phyloP scores from a whole-genome alignment of 2,797 vertebrate genomes.

The Hyperoplus lanceolatus region DNA sequence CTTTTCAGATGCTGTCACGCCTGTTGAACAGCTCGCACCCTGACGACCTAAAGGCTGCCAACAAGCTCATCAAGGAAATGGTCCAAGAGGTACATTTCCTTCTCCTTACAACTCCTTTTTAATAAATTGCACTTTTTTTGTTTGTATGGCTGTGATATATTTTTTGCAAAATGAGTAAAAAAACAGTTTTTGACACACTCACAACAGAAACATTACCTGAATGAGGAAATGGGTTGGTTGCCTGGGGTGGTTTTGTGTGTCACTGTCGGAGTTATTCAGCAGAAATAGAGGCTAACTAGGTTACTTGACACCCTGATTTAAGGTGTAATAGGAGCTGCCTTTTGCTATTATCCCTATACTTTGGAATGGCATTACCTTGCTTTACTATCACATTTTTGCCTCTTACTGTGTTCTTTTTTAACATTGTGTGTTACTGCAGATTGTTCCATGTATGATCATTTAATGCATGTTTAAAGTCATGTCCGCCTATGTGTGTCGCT shows the following conservation, averaged over 20 bases:
- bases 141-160: not conserved
- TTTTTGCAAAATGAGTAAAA: not conserved
- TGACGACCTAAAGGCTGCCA: conserved; percentile 96
- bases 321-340: conserved; percentile 8
- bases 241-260: conserved; percentile 27
- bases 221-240: conserved; percentile 37
- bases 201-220: conserved; percentile 11
- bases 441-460: not conserved
- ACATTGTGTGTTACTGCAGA: not conserved
- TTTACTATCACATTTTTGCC: not conserved
- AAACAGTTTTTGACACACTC: not conserved
- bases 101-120: not conserved
- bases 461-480: not conserved
- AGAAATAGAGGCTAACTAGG: conserved; percentile 27
- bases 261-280: conserved; percentile 43
- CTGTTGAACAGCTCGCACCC: conserved; percentile 96
- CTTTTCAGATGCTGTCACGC: conserved; percentile 91
- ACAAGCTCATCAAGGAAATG: conserved; percentile 99
- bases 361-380: not conserved
- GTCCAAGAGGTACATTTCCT: conserved; percentile 92
- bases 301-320: conserved; percentile 23
- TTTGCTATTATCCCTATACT: not conserved
- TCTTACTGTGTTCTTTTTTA: not conserved
- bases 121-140: not conserved
- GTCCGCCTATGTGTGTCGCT: not conserved